A percentile compares a stretch with the other conserved stretches of the same genome.
phyloP scores from a whole-genome alignment of 2,797 vertebrate species.

The Cyclopterus lumpus region DNA sequence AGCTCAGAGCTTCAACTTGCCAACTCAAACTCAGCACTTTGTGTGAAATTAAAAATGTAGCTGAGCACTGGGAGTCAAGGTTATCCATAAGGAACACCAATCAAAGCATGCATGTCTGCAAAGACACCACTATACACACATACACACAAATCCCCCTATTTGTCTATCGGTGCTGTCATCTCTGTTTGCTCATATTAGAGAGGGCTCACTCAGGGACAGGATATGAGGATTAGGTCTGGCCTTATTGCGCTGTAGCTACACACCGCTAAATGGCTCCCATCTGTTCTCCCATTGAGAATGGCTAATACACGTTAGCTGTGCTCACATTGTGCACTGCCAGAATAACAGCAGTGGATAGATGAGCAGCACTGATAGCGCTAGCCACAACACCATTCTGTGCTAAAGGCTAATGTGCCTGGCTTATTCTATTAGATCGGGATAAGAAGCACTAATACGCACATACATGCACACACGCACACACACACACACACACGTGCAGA shows the following conservation, averaged over 20 bases:
- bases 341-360: slow-evolving; percentile 84
- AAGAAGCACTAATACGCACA: slow-evolving; percentile 70
- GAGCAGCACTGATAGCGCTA: slow-evolving; percentile 80
- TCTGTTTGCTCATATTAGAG: slow-evolving; percentile 84
- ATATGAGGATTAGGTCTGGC: slow-evolving; percentile 82
- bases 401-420: slow-evolving; percentile 82
- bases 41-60: slow-evolving; percentile 53
- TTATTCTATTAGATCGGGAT: slow-evolving; percentile 85
- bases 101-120: slow-evolving; percentile 49
- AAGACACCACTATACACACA: slow-evolving; percentile 47
- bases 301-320: slow-evolving; percentile 81
- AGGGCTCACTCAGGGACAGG: slow-evolving; percentile 84
- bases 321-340: slow-evolving; percentile 70
- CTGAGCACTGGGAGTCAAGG: slow-evolving; percentile 45
- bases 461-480: slow-evolving; percentile 17
- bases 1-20: slow-evolving; percentile 39
- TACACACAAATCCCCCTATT: slow-evolving; percentile 56
- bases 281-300: slow-evolving; percentile 77
- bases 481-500: slow-evolving; percentile 16
- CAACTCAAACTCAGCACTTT: slow-evolving; percentile 70
- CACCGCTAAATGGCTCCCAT: slow-evolving; percentile 85
- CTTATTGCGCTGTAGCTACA: slow-evolving; percentile 83
- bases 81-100: slow-evolving; percentile 48
- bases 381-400: slow-evolving; percentile 74
- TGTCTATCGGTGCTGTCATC: slow-evolving; percentile 83